Evolutionary conservation across 2,888 invertebrate genomes (phyloP), one percentile per base, ranked within the genome.

Genomic region (Apotomis capreana): DNA sequence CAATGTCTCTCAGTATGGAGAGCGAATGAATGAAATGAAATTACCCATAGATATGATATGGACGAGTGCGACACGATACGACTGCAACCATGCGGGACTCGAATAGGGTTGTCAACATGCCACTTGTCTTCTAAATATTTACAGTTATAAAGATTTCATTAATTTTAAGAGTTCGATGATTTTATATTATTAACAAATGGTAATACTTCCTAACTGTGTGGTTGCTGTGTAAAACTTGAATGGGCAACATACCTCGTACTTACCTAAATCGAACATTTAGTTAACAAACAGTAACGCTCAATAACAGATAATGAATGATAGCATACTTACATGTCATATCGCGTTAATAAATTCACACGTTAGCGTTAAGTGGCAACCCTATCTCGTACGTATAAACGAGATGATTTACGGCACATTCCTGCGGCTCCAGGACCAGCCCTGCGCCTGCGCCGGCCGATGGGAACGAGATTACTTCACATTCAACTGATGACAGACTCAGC

Each of bases 341-440:
- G 3, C 0, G 3, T 37, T 37, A 1, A 49, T 49, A 10, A n/a
- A 36, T n/a, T 6, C 26, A 5, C 4, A 10, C 5, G 36, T 5
- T 9, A 5, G 36, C n/a, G 1, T 12, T 37, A 68, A 71, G 74
- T 67, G 77, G 74, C 75, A 74, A 74, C 75, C 74, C 74, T 76
- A 75, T 76, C 78, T 76, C 71, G 77, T 77, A 75, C 76, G 78
- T 79, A 81, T 81, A 79, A 76, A 80, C 75, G 73, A 77, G 79
- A 88, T 89, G 91, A 91, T 91, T 90, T 91, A 92, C 84, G 86
- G 81, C 83, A 84, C 89, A 91, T 91, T 90, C 91, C 89, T 87
- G 82, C 77, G 82, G 83, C 80, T 80, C 82, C 82, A 81, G 78
- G 78, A 81, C 75, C 83, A 77, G 80, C 78, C 74, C 78, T 82